Evolutionary conservation across 2,113 vertebrate genomes (phyloP), one percentile per base, ranked within the genome.

Genomic region (Ivindomyrus marchei): DNA sequence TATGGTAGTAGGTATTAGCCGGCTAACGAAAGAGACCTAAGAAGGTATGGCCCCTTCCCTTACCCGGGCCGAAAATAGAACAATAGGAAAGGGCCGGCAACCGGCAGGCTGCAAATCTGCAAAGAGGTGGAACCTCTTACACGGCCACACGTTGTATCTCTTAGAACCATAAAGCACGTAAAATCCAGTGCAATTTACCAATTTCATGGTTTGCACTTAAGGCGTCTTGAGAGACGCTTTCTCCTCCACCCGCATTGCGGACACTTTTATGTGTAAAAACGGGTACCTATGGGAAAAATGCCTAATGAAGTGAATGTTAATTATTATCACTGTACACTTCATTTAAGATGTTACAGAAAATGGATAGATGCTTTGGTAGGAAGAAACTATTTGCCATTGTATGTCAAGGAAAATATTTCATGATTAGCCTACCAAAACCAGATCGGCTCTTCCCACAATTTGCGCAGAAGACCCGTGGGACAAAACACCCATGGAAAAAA

Each of bases 401-500:
- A 45, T 85, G 45, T 85, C 27, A 52, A 52, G 45, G 49, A 52
- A 87, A 87, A 5, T 24, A 52, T 27, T 50, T 36, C 24, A 27
- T 87, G n/a, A 47, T 87, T 87, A 87, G 49, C 1, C 24, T 70
- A 31, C n/a, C 62, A 31, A 87, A 52, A 36, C 49, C 24, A 87
- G n/a, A 17, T 21, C 46, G 24, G 7, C 19, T 86, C 47, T 46
- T 49, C 46, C 46, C 84, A 49, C 24, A 50, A 86, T 86, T 50
- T 86, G 11, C 46, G 24, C 49, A 52, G 24, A 53, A 62, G 87
- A 49, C 36, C 66, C 56, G 45, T 85, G 83, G 45, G 83, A 70
- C 39, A 66, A 77, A 85, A 56, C 52, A 62, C 21, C 27, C 31
- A 36, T 47, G 83, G 39, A 91, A 85, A 91, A 91, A 93, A 93